These are phyloP conservation scores for Euura saliciscinereae DNA, from an alignment of 1,140 invertebrate genomes.

Conservation along the genomic window DNA sequence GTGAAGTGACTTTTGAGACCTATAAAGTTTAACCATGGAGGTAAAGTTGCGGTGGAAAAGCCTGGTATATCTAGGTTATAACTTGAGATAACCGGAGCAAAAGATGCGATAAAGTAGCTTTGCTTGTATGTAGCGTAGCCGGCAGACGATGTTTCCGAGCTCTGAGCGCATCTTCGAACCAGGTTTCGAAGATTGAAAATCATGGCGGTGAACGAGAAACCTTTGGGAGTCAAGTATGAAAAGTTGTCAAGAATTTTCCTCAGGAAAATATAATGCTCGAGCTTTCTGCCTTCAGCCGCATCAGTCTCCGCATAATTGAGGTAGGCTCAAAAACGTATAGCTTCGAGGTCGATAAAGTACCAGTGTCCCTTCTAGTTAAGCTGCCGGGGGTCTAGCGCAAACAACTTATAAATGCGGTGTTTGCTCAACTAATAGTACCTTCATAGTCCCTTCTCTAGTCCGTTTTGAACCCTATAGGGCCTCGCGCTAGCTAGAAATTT, in stretches of 20 bases:
- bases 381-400: neutral
- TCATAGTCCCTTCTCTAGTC: neutral
- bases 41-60: neutral
- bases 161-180: neutral
- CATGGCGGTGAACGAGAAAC: neutral
- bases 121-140: neutral
- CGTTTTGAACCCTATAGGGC: neutral
- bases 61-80: neutral
- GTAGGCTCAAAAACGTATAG: too few species aligned
- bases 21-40: neutral
- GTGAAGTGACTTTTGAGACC: neutral
- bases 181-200: neutral
- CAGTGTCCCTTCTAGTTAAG: neutral
- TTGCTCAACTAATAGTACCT: constrained; percentile 7
- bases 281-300: too few species aligned
- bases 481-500: neutral
- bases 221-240: neutral
- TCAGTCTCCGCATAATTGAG: too few species aligned
- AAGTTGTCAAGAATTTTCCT: neutral
- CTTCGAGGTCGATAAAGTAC: neutral
- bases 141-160: neutral
- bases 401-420: neutral
- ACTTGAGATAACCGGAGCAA: neutral
- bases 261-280: neutral
- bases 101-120: constrained; percentile 4